Evolutionary conservation across 2,888 invertebrate genomes (phyloP).

Genomic region (Eristalis tenax): DNA sequence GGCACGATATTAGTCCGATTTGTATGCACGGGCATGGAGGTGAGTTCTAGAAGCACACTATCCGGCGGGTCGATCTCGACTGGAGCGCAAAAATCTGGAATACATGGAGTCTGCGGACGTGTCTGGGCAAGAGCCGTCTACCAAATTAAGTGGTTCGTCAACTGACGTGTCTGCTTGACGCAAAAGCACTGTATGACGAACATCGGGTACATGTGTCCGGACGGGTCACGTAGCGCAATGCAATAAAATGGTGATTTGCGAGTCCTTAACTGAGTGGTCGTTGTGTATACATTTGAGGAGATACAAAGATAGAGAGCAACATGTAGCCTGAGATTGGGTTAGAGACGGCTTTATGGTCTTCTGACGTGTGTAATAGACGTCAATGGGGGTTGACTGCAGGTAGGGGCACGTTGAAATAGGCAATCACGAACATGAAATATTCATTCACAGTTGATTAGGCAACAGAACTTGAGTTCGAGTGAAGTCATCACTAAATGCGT

Average conservation of each 20-base stretch:
- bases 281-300: neutral
- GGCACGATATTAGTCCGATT: conserved; percentile 13
- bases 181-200: neutral
- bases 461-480: too few species aligned
- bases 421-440: too few species aligned
- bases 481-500: too few species aligned
- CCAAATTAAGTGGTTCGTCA: neutral
- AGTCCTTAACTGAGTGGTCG: neutral
- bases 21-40: conserved; percentile 23
- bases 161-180: neutral
- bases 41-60: neutral
- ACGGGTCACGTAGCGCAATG: conserved; percentile 2
- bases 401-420: too few species aligned
- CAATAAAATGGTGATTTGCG: neutral
- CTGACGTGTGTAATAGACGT: neutral
- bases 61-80: neutral
- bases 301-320: neutral
- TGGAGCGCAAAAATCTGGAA: neutral
- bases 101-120: neutral
- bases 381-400: neutral
- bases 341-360: neutral
- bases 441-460: too few species aligned
- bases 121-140: neutral
- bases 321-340: neutral
- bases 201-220: neutral